Evolutionary conservation across 2,113 vertebrate genomes (phyloP), one percentile per base, ranked within the genome.

Genomic region (Oryzias woworae): DNA sequence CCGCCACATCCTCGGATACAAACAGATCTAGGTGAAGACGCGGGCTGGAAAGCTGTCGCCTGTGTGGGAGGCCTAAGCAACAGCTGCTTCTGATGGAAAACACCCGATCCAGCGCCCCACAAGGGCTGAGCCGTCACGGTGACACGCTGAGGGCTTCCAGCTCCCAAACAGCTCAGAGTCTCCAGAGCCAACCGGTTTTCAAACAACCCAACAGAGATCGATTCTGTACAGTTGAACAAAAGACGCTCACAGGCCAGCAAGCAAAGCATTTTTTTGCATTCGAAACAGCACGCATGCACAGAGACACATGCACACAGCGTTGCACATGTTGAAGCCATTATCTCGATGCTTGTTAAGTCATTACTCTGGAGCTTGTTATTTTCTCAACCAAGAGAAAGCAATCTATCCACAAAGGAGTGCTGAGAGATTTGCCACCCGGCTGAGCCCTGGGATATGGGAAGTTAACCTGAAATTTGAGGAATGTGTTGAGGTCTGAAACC

Each of bases 321-420:
- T 54, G 64, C 88, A 87, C 89, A 91, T 91, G 89, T 48, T 90
- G 90, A 90, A 91, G 82, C 82, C 84, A 91, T 91, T 90, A 90
- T 87, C 85, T 85, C 83, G 81, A 85, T 87, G 90, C 87, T 89
- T 86, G 86, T 88, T 91, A 90, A 90, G 90, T 87, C 86, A 89
- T 91, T 90, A 90, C 87, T 87, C 86, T 81, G 72, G 85, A 81
- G 85, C 88, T 89, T 86, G 85, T 89, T 90, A 88, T 89, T 91
- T 90, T 91, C 89, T 81, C 88, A 89, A 88, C 84, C 85, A 79
- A 85, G 82, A 91, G 85, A 91, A 88, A 87, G 84, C 82, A 85
- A 86, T 87, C 87, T 81, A 80, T 89, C 83, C 83, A 82, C 83
- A 80, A 85, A 88, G 83, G 81, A 87, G 83, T 66, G 86, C 82